phyloP scores from a whole-genome alignment of 2,888 invertebrate species.

The Dexiosoma caninum region DNA sequence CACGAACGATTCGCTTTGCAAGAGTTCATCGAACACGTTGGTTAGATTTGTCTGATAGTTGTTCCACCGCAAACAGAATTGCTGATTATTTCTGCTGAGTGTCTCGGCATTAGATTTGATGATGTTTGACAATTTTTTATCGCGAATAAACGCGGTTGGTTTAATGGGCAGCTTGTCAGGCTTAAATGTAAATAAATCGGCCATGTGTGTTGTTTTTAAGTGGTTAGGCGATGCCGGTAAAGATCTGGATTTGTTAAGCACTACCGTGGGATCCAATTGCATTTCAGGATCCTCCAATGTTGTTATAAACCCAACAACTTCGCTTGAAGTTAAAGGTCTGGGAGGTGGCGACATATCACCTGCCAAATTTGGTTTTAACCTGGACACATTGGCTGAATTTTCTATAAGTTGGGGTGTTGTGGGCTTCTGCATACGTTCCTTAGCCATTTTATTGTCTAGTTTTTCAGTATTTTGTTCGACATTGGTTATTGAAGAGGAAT shows the following conservation, averaged over 20 bases:
- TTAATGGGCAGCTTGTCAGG: constrained; percentile 52
- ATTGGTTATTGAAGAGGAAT: background rate
- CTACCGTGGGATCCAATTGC: constrained; percentile 67
- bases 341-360: constrained; percentile 73
- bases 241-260: constrained; percentile 73
- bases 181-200: constrained; percentile 70
- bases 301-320: constrained; percentile 70
- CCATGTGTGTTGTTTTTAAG: constrained; percentile 65
- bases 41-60: constrained; percentile 94
- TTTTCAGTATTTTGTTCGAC: background rate
- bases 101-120: constrained; percentile 35
- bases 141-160: background rate
- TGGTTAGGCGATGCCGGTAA: constrained; percentile 74
- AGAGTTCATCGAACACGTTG: constrained; percentile 88
- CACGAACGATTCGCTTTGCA: constrained; percentile 93
- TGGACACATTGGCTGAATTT: constrained; percentile 24
- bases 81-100: constrained; percentile 79
- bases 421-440: constrained; percentile 46
- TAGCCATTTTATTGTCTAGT: constrained; percentile 11
- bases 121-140: constrained; percentile 21
- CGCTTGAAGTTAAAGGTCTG: constrained; percentile 73
- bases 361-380: constrained; percentile 35
- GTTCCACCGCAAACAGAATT: constrained; percentile 95
- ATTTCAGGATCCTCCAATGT: constrained; percentile 68
- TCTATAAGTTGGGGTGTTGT: constrained; percentile 54